Base-by-base conservation (phyloP, 2,113 vertebrate species). In the Ia io region DNA sequence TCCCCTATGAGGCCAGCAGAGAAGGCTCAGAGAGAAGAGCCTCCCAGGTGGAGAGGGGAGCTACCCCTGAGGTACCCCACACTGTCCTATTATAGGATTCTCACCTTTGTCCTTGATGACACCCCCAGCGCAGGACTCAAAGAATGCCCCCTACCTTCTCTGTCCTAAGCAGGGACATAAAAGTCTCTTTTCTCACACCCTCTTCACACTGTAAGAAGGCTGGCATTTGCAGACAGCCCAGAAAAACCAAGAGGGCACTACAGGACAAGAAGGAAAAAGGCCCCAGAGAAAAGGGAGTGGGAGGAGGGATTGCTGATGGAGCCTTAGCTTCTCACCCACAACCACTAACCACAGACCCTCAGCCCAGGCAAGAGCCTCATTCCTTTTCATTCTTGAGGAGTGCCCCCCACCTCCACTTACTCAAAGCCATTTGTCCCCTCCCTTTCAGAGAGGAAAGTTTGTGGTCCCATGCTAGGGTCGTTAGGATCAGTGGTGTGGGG, bases 141-240 rank as follows among this genome's bases (percentile, higher is more conserved):
- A 78, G 82, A 42, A 53, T 65, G 5, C 17, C 16, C 14, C 49
- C 84, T 70, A 49, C 16, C 94, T 84, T 89, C 47, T 69, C 16
- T 53, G 40, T 42, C 40, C 69, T 51, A 85, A 95, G 82, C 88
- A 95, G 85, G 11, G n/a, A 79, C 82, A 78, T 67, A 22, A 84
- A 83, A 70, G 67, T 94, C 74, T 79, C 49, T 95, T 78, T 78
- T 95, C 94, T 96, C 96, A 88, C 91, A 90, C 92, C 82, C 37
- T 63, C 82, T 94, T 97, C 96, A 97, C 94, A 95, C 94, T 86
- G 9, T 73, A 65, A 88, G 79, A 88, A 97, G 82, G 82, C 85
- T 97, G 94, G 88, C 91, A 97, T 97, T 95, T 94, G n/a, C 95
- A 95, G 90, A 97, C 67, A 93, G 80, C 84, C 71, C 80, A 96